Conservation (phyloP, 2,113 vertebrate species). For the Oryzias woworae region DNA sequence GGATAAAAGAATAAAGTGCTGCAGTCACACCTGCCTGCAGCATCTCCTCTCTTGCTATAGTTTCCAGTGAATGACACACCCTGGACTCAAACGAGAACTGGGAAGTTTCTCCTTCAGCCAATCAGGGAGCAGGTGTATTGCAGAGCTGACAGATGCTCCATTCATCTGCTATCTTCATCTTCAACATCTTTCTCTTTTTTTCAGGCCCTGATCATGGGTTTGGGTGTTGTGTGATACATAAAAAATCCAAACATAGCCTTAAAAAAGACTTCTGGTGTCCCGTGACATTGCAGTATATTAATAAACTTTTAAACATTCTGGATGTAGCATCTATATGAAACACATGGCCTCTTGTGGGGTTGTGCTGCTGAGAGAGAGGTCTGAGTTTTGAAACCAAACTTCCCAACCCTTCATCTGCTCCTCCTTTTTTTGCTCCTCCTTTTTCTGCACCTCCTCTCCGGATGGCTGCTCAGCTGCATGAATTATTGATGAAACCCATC, state of each 20-base stretch:
- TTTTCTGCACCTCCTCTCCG: neutral
- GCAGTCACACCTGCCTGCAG: conserved; percentile 39
- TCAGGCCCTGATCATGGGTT: too few species aligned
- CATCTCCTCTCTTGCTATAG: conserved; percentile 31
- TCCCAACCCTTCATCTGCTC: neutral
- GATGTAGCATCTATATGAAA: too few species aligned
- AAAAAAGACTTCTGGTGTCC: too few species aligned
- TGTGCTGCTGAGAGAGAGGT: too few species aligned
- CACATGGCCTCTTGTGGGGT: too few species aligned
- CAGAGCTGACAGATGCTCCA: too few species aligned
- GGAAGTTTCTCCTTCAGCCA: neutral
- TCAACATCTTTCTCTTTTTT: too few species aligned
- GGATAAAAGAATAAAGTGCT: conserved; percentile 47
- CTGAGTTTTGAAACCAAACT: neutral
- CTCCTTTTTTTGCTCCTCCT: neutral
- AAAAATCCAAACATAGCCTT: too few species aligned
- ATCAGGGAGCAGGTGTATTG: conserved; percentile 5
- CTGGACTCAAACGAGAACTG: neutral
- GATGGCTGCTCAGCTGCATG: conserved; percentile 20
- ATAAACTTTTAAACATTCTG: too few species aligned
- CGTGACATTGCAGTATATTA: too few species aligned
- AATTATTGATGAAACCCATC: conserved; percentile 55
- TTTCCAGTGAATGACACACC: conserved; percentile 21
- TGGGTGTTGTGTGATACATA: too few species aligned
- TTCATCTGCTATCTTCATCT: too few species aligned